Evolutionary conservation across 2,113 vertebrate species (phyloP), one percentile per base, ranked within the genome.

Genomic region (Morone saxatilis): DNA sequence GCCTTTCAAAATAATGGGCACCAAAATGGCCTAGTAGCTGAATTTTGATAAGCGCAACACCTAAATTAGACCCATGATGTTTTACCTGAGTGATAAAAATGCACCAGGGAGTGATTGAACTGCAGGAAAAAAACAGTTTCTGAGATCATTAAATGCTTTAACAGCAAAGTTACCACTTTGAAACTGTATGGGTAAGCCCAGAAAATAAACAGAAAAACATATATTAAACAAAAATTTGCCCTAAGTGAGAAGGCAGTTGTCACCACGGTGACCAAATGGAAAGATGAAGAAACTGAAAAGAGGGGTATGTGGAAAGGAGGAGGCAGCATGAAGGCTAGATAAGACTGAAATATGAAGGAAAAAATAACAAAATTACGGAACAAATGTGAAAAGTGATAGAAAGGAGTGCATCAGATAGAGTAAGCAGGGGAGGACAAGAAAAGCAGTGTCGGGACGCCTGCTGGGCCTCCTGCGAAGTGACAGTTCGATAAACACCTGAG

Each of bases 401-500:
- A 77, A 60, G 41, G 54, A 69, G 75, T 45, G 70, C 60, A 75
- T 72, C 25, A 31, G 40, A 87, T 4, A 56, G 65, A 75, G 65
- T 40, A 74, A 57, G 69, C n/a, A 78, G 16, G 53, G 40, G 7
- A 36, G 14, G 43, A 69, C 45, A 81, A 81, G 77, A 48, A 79
- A 71, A 68, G 54, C 45, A 47, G 79, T 54, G 53, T 31, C 13
- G 1, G 61, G 70, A 43, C 20, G 72, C 74, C 45, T 84, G 84
- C 84, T 84, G 79, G 79, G 87, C 89, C 80, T 90, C 87, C 87
- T 61, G 78, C 19, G 45, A 90, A 86, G 82, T 86, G 90, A 92
- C 87, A 88, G 65, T 69, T 69, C 60, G 53, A 86, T 89, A 90
- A 93, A 92, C 94, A 94, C 89, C 93, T 92, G 93, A 87, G 90